Evolutionary conservation across 2,113 vertebrate genomes (phyloP), one percentile per base, ranked within the genome.

Genomic region (Hippocampus abdominalis): DNA sequence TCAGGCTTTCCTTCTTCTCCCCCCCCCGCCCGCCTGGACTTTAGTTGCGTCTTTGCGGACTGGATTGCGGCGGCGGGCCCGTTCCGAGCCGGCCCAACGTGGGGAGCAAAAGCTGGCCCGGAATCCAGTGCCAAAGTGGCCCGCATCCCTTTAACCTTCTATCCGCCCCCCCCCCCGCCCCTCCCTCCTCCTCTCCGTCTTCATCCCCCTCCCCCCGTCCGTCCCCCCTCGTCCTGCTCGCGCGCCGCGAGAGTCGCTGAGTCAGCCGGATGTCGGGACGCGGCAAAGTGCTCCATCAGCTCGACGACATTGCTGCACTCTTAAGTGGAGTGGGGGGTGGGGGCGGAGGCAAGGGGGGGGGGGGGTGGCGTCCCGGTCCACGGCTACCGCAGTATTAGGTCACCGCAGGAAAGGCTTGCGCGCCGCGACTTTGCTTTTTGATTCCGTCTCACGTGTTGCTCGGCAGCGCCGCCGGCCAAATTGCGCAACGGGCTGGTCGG

Each of bases 231-330:
- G 10, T 27, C 40, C 75, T 72, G 69, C 59, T 23, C 60, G 49
- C 27, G 51, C 39, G 56, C 27, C 32, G 25, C 44, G 11, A 49
- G 56, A 76, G 79, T 74, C 80, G 91, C 91, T 91, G 91, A 93
- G 78, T 92, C 86, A 81, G 79, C 81, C 40, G 66, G 71, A 82
- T 36, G 77, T 63, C 67, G 84, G 75, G 77, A 76, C 69, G 76
- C 62, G 81, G 72, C 80, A 90, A 90, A 92, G 89, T 92, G 90
- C 88, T 84, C 84, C 78, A 89, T 93, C 90, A 90, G 91, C 91
- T 89, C 81, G 76, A 89, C 87, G 83, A 69, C 83, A 81, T 81
- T 74, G 49, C 83, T 72, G 46, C 83, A 77, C 79, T 81, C 74
- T 87, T 89, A 89, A 89, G 82, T 84, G 84, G 61, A 69, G 79